These are phyloP conservation scores for Callaeas wilsoni DNA, from an alignment of 2,113 vertebrate genomes.

Conservation along the genomic window DNA sequence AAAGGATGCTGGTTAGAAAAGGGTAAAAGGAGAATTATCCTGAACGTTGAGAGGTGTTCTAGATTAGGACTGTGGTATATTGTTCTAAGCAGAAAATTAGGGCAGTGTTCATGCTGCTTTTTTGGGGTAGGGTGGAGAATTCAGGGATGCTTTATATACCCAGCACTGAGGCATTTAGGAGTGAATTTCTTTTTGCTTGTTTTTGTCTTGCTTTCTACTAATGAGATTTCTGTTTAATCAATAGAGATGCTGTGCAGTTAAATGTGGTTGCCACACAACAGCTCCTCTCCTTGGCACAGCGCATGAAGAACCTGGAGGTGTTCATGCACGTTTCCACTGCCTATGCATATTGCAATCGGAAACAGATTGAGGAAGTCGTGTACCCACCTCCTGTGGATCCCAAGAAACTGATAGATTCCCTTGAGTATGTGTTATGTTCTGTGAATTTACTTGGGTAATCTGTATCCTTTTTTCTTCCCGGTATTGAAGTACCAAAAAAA, in stretches of 20 bases:
- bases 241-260: slow-evolving; percentile 92
- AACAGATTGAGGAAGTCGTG: slow-evolving; percentile 90
- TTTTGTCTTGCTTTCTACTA: background rate
- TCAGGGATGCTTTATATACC: background rate
- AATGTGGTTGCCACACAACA: slow-evolving; percentile 92
- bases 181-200: background rate
- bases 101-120: background rate
- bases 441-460: background rate
- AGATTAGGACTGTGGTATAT: background rate
- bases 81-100: background rate
- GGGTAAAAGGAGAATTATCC: background rate
- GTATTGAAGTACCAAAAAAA: background rate
- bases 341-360: slow-evolving; percentile 92
- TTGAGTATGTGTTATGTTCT: slow-evolving; percentile 82
- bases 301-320: slow-evolving; percentile 90
- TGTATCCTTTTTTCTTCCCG: background rate
- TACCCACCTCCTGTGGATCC: slow-evolving; percentile 94
- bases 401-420: slow-evolving; percentile 88
- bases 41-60: background rate
- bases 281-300: slow-evolving; percentile 85
- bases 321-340: slow-evolving; percentile 96
- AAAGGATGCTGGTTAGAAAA: background rate
- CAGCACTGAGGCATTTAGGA: background rate
- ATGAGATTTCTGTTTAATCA: background rate
- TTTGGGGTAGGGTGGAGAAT: background rate